Conservation (phyloP, 2,888 invertebrate species). For the Ophioninae sp. region DNA sequence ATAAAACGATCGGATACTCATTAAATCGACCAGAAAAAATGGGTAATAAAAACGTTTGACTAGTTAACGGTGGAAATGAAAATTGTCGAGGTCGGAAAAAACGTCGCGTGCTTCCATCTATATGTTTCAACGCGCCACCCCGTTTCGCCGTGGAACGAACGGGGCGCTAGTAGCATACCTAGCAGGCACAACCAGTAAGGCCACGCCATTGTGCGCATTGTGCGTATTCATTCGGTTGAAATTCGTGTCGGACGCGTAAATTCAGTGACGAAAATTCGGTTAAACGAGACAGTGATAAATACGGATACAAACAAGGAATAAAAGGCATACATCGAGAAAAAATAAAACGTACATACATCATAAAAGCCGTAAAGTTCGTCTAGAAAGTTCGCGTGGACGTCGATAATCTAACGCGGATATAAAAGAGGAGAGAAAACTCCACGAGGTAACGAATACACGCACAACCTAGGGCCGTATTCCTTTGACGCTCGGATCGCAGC, state of each 20-base stretch:
- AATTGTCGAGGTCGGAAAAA: no score
- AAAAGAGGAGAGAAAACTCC: conserved; percentile 15
- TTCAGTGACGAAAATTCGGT: conserved; percentile 32
- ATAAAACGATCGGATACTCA: no score
- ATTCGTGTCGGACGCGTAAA: conserved; percentile 20
- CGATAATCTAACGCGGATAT: conserved; percentile 1
- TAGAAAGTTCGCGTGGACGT: background rate
- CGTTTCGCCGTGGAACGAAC: conserved; percentile 61
- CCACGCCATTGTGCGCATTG: conserved; percentile 74
- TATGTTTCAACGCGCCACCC: conserved; percentile 26
- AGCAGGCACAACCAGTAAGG: conserved; percentile 55
- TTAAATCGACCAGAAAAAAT: no score
- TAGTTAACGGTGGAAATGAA: no score
- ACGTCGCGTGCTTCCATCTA: background rate
- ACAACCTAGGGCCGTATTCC: conserved; percentile 1
- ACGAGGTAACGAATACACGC: conserved; percentile 35
- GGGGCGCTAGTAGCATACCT: conserved; percentile 40
- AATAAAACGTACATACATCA: background rate
- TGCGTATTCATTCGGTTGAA: conserved; percentile 55
- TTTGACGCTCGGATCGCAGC: background rate
- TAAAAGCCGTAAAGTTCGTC: background rate
- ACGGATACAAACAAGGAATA: background rate
- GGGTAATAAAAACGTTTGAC: no score
- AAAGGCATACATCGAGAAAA: background rate
- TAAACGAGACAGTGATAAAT: background rate